phyloP scores from a whole-genome alignment of 2,888 invertebrate species.

The Acanthosoma haemorrhoidale region DNA sequence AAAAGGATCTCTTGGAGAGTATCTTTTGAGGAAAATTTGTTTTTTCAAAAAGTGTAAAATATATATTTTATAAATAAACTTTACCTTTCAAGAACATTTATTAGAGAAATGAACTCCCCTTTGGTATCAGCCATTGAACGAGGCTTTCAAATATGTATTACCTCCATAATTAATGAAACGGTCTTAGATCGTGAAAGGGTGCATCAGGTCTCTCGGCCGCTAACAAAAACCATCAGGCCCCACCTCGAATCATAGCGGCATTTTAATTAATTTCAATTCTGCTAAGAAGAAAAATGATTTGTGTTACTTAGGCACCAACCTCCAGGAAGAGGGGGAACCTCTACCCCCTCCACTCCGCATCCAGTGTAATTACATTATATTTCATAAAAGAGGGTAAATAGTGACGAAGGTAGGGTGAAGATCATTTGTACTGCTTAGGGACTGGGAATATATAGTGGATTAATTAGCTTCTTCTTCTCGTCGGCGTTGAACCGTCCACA shows the following conservation, averaged over 20 bases:
- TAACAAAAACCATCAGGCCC: not conserved
- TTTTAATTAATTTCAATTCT: conserved; percentile 2
- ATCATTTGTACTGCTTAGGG: conserved; percentile 3
- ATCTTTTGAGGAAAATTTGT: too few relatives aligned
- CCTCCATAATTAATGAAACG: too few relatives aligned
- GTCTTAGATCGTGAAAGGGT: too few relatives aligned
- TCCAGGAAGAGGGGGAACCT: not conserved
- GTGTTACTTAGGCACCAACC: not conserved
- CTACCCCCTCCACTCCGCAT: too few relatives aligned
- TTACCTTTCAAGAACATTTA: too few relatives aligned
- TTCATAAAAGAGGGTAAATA: conserved; percentile 3
- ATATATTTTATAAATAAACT: too few relatives aligned
- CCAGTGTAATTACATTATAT: not conserved
- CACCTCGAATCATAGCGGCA: not conserved
- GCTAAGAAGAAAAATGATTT: conserved; percentile 12
- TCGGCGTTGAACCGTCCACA: too few relatives aligned
- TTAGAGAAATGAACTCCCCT: too few relatives aligned
- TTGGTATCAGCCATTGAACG: too few relatives aligned
- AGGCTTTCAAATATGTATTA: too few relatives aligned
- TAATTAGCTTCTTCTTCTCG: conserved; percentile 6
- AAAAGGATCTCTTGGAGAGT: too few relatives aligned
- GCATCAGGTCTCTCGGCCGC: not conserved
- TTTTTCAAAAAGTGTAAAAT: too few relatives aligned
- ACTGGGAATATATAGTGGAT: not conserved
- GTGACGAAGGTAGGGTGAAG: not conserved